phyloP scores from a whole-genome alignment of 2,113 vertebrate species.

The Hippopotamus amphibius region DNA sequence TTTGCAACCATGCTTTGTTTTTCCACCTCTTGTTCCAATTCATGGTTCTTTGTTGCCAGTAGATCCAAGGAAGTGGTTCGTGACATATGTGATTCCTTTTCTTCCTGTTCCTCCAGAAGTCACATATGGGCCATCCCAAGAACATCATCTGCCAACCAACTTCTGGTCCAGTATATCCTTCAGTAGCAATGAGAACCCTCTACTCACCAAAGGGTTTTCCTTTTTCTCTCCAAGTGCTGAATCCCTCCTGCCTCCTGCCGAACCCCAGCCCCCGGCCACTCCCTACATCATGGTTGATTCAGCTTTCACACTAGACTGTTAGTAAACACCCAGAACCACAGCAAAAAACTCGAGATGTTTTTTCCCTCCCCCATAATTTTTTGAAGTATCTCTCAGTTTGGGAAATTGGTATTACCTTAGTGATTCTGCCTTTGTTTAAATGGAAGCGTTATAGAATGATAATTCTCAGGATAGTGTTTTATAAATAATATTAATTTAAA shows the following conservation, averaged over 20 bases:
- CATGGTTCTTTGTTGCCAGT: background rate
- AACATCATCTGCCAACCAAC: background rate
- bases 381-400: constrained; percentile 23
- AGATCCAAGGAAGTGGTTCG: background rate
- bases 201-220: background rate
- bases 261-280: background rate
- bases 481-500: constrained; percentile 39
- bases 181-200: background rate
- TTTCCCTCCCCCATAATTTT: constrained; percentile 46
- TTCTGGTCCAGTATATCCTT: background rate
- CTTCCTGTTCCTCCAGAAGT: background rate
- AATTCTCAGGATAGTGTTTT: background rate
- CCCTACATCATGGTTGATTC: background rate
- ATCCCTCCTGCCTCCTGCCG: background rate
- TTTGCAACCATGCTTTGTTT: background rate
- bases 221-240: background rate
- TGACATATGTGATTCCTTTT: background rate
- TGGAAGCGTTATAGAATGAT: background rate
- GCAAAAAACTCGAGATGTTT: constrained; percentile 49
- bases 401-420: background rate
- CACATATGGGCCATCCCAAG: background rate
- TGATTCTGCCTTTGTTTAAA: background rate
- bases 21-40: background rate
- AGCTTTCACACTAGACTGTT: background rate
- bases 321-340: background rate